A percentile compares a stretch with the other conserved stretches of the same genome.
Conservation (phyloP, 1,140 invertebrate species). For the Globodera ellingtonae region DNA sequence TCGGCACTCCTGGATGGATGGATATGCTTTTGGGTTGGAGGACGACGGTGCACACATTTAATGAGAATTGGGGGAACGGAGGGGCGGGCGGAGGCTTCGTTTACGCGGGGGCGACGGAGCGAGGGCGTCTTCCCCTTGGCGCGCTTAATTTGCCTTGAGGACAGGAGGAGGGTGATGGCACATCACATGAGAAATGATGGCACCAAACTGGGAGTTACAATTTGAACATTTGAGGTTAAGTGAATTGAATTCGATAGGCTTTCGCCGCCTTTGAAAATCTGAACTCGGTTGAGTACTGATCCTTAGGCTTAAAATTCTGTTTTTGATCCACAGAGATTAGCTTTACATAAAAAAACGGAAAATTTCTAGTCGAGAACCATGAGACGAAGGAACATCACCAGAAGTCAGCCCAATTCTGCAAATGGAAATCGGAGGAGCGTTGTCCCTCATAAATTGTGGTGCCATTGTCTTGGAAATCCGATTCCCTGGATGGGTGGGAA, state of each 20-base stretch:
- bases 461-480: slow-evolving; percentile 4
- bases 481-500: background rate
- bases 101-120: background rate
- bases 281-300: too few species aligned
- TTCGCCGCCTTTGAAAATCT: too few species aligned
- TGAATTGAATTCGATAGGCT: background rate
- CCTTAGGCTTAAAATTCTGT: too few species aligned
- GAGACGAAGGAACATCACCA: background rate
- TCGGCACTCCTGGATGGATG: background rate
- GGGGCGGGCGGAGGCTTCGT: background rate
- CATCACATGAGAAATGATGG: background rate
- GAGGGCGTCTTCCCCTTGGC: background rate
- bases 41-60: slow-evolving; percentile 1
- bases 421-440: background rate
- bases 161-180: background rate
- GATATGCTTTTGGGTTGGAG: background rate
- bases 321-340: background rate
- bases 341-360: background rate
- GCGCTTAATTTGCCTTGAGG: background rate
- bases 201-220: background rate
- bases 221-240: background rate
- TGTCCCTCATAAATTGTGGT: background rate
- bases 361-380: too few species aligned
- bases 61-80: slow-evolving; percentile 4
- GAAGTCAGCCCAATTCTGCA: background rate